Evolutionary conservation across 1,140 invertebrate species (phyloP), one percentile per base, ranked within the genome.

Genomic region (Drosophila micromelanica): DNA sequence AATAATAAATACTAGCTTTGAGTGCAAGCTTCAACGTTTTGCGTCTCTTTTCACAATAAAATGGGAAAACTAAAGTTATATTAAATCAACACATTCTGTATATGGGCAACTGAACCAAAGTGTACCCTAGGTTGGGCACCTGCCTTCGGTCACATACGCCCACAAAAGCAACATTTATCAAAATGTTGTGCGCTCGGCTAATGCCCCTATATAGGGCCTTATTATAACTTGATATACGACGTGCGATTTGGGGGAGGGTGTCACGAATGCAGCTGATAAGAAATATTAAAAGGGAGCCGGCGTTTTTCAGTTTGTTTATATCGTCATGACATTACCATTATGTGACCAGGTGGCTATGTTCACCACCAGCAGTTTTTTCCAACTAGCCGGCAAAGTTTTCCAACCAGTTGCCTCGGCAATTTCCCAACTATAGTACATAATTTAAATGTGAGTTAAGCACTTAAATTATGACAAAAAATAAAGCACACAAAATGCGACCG

Each of bases 401-500:
- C 77, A 60, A 61, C 37, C 67, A 60, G 69, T 67, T 67, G 63
- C 23, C 60, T 15, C 54, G 43, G 30, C 61, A 54, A 49, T 65
- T 62, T 71, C 48, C 38, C 27, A 40, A 35, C n/a, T 13, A 17
- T 61, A 60, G 43, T 73, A 40, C 65, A 76, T 68, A 78, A 76
- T 81, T 84, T 56, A 52, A 79, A 73, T 73, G 69, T 73, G 71
- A 76, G 72, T 69, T 82, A 40, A 73, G 56, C 73, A 67, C 76
- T 73, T 73, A 55, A 69, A 69, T 51, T 62, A 69, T 73, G 40
- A 54, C 38, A 62, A 63, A 54, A 40, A 54, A 62, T 48, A 59
- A 73, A 78, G 48, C 67, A 42, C 67, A 42, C 5, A 62, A 72
- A 82, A 78, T 67, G 46, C 59, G 57, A 80, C 81, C 81, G 81